Conservation (phyloP, 2,113 vertebrate genomes). For the Barbus barbus region DNA sequence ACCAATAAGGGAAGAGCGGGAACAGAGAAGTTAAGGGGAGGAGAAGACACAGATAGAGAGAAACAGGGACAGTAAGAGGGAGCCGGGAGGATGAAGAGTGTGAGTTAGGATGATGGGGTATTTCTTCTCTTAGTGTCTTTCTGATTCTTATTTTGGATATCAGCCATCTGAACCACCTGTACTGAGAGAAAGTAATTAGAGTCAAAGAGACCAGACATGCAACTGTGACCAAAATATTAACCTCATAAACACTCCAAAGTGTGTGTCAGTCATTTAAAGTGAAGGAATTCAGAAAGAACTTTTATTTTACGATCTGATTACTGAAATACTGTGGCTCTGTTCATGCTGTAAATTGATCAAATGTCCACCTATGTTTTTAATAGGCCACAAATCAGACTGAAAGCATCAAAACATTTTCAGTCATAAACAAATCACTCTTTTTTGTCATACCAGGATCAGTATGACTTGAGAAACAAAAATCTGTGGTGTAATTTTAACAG, state of each 20-base stretch:
- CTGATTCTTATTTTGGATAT: background rate
- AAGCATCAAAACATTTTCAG: background rate
- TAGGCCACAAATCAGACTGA: background rate
- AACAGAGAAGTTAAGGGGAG: background rate
- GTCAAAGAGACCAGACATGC: background rate
- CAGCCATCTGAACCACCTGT: background rate
- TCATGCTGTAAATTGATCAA: too few species aligned
- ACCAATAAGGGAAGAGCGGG: constrained; percentile 51
- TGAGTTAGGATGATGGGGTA: background rate
- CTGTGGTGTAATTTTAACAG: too few species aligned
- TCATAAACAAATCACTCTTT: background rate
- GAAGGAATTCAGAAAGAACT: background rate
- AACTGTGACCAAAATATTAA: background rate
- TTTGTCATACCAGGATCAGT: too few species aligned
- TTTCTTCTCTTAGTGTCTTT: background rate
- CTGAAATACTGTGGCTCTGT: too few species aligned
- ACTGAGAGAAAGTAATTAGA: background rate
- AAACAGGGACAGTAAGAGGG: background rate
- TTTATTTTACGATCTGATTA: too few species aligned
- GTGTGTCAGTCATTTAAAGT: background rate
- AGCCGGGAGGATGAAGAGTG: background rate
- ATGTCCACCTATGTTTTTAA: background rate
- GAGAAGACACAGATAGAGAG: background rate
- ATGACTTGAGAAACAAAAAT: too few species aligned
- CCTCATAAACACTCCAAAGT: background rate